Evolutionary conservation across 2,888 invertebrate species (phyloP), one percentile per base, ranked within the genome.

Genomic region (Blera fallax): DNA sequence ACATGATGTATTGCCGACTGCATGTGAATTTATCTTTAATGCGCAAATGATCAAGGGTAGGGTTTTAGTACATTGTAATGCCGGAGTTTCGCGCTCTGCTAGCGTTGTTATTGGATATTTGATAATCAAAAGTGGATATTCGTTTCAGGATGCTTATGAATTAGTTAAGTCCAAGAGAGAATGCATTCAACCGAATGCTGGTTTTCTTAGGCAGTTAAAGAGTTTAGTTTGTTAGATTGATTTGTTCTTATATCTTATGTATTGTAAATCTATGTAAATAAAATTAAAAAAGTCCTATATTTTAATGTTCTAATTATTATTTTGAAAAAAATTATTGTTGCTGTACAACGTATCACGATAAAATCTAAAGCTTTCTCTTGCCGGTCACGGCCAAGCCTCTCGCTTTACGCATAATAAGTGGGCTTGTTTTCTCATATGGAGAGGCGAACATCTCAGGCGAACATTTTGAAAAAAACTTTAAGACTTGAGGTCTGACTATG

Each of bases 51-150:
- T 88, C 2, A 90, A 90, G 27, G 91, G 91, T 0, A 94, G 94
- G 89, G 93, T 97, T 64, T 93, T 97, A 87, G 94, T 98, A 1
- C 98, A 98, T 92, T 98, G 98, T 90, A 98, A 98, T 91, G 98
- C 98, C 0, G 98, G 98, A 0, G 95, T 98, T 0, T 98, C 98
- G 0, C 93, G 98, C 8, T 96, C 98, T 2, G 94, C 97, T 0
- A 94, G 95, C 80, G 93, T 98, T 21, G 94, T 95, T 0, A 96
- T 98, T 67, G 96, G 95, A 6, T 98, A 96, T 92, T 92, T 98
- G 67, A 98, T 98, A 93, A 92, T 93, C 29, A 92, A 92, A 69
- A 90, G 93, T 29, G 90, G 90, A 5, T 93, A 95, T 92, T 88
- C 89, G 24, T 97, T 94, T 91, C 91, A 94, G 4, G 93, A 94